A percentile compares a stretch with the other conserved stretches of the same genome.
Conservation (phyloP, 2,797 vertebrate species). For the Liasis olivaceus region DNA sequence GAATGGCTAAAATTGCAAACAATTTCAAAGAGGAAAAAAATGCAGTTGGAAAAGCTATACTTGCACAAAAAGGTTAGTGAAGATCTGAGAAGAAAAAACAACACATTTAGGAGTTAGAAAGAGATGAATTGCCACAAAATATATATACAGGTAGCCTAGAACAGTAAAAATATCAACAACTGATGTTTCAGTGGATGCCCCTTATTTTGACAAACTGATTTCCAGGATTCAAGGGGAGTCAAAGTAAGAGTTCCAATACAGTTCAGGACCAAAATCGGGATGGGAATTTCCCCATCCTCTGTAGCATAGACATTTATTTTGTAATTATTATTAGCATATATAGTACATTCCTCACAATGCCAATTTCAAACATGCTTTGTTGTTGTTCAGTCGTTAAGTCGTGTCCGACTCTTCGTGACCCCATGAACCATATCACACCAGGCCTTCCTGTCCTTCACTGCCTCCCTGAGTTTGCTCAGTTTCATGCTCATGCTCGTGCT, state of each 20-base stretch:
- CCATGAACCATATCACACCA: too few species aligned
- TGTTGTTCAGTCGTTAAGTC: too few species aligned
- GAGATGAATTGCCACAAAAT: neutral
- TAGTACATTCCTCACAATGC: neutral
- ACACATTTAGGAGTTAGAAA: neutral
- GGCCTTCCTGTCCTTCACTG: too few species aligned
- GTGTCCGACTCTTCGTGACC: too few species aligned
- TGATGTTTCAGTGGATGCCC: neutral
- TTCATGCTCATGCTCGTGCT: too few species aligned
- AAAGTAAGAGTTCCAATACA: neutral
- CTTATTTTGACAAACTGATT: neutral
- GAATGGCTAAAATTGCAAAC: neutral
- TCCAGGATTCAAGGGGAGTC: neutral
- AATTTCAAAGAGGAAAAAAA: neutral
- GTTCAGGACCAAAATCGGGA: neutral
- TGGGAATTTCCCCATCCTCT: neutral
- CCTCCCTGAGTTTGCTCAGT: too few species aligned
- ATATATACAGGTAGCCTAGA: neutral
- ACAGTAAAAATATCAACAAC: neutral
- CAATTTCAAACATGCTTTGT: neutral
- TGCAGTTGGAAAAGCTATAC: neutral
- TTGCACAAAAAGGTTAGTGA: neutral
- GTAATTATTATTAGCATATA: neutral
- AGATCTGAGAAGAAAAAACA: neutral
- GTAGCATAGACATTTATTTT: neutral